Base-by-base conservation (phyloP, 2,888 invertebrate species). In the Pollenia angustigena region DNA sequence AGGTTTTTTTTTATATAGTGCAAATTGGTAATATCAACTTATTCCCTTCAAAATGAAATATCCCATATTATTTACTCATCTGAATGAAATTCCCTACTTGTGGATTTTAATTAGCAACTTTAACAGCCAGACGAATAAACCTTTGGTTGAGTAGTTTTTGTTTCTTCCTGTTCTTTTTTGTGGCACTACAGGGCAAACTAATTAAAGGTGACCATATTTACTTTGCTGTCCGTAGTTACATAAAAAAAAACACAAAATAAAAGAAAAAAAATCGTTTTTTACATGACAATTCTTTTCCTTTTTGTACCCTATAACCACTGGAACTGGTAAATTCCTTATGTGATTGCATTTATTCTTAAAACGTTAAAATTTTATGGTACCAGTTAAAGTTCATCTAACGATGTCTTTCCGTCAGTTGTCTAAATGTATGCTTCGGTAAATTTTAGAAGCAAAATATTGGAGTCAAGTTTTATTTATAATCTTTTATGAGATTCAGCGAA, bases 171-270 rank as follows among this genome's bases (percentile, higher is more conserved):
- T 40, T 6, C 50, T 75, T 54, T 46, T 50, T 60, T 69, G 14
- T 14, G 6, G 1, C 14, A n/a, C 42, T 44, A 58, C 12, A 18
- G 58, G 42, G 62, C 12, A 66, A 74, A 74, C 66, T 74, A 81
- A 81, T 81, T 81, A 81, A 81, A 74, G 81, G 72, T 81, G 74
- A 52, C 48, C 64, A 74, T 74, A 50, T 74, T 74, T 66, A 58
- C 81, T 58, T n/a, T 74, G 50, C 23, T 58, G 23, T 50, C 32
- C 42, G 12, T 32, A 32, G 32, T 32, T 32, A 32, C 32, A 32
- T 32, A 32, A 32, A 32, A 32, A 32, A 32, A 32, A 32, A 32
- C 7, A 14, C 40, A n/a, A 66, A 11, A 72, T 40, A 54, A 54
- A 48, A 1, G 16, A 50, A 32, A 32, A 14, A 42, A 42, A 69